Percentiles rank a stretch among this genome's conserved stretches.
Conservation (phyloP, 2,888 invertebrate species). For the Aphidius colemani region DNA sequence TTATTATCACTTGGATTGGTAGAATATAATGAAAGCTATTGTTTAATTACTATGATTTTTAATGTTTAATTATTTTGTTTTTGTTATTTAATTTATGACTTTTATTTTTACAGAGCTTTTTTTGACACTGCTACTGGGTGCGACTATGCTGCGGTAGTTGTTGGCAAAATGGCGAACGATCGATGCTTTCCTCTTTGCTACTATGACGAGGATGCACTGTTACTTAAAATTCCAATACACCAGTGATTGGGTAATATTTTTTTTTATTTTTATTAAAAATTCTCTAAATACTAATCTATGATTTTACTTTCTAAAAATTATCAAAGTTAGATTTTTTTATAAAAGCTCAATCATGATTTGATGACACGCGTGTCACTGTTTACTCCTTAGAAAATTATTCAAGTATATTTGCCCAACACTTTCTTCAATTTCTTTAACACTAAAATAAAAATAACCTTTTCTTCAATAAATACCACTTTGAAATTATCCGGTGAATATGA, state of each 20-base stretch:
- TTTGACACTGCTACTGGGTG: conserved; percentile 14
- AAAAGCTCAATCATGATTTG: neutral
- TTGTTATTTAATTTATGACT: conserved; percentile 17
- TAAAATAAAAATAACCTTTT: neutral
- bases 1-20: too few species aligned
- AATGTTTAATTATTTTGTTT: neutral
- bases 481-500: neutral
- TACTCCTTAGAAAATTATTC: conserved; percentile 8
- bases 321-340: neutral
- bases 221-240: too few species aligned
- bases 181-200: conserved; percentile 43
- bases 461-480: neutral
- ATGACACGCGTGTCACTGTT: conserved; percentile 18
- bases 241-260: neutral
- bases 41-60: too few species aligned
- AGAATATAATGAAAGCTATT: too few species aligned
- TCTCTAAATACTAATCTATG: neutral
- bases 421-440: neutral
- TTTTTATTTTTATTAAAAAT: neutral
- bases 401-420: neutral
- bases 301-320: neutral
- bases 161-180: conserved; percentile 55
- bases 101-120: conserved; percentile 8
- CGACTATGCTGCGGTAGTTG: conserved; percentile 45
- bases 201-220: neutral